These are phyloP conservation scores for Clarias gariepinus DNA, from an alignment of 2,113 vertebrate genomes.

Conservation along the genomic window DNA sequence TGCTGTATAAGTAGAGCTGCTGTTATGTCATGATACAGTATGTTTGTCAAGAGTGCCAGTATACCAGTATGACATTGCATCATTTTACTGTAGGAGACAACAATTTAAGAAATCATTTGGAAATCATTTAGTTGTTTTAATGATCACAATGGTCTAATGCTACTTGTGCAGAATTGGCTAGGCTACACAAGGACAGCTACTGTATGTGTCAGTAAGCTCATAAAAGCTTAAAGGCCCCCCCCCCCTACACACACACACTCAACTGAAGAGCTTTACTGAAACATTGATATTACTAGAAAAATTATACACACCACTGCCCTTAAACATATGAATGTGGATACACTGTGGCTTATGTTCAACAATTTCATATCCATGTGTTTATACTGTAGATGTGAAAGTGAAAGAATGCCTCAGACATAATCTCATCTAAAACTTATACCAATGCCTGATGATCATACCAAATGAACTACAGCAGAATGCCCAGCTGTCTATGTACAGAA, in stretches of 20 bases:
- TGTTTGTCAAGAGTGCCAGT: not conserved
- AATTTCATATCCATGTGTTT: conserved; percentile 12
- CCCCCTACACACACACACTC: not conserved
- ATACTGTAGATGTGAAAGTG: not conserved
- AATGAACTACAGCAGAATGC: not conserved
- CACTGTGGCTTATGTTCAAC: not conserved
- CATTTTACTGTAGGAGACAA: not conserved
- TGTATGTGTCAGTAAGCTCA: not conserved
- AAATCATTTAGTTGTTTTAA: not conserved
- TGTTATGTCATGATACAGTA: not conserved
- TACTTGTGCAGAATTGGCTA: not conserved
- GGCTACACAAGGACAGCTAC: not conserved
- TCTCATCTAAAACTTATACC: not conserved
- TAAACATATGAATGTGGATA: not conserved
- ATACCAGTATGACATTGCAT: not conserved
- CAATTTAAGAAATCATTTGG: not conserved
- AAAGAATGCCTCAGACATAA: not conserved
- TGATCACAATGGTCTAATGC: not conserved
- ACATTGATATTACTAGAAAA: not conserved
- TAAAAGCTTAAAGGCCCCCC: not conserved
- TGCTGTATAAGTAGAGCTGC: not conserved
- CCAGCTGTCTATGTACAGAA: not conserved
- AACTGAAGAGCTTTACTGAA: conserved; percentile 6
- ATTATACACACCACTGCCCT: not conserved
- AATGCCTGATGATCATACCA: not conserved